Conservation (phyloP, 2,113 vertebrate species). For the Nothocercus julius region DNA sequence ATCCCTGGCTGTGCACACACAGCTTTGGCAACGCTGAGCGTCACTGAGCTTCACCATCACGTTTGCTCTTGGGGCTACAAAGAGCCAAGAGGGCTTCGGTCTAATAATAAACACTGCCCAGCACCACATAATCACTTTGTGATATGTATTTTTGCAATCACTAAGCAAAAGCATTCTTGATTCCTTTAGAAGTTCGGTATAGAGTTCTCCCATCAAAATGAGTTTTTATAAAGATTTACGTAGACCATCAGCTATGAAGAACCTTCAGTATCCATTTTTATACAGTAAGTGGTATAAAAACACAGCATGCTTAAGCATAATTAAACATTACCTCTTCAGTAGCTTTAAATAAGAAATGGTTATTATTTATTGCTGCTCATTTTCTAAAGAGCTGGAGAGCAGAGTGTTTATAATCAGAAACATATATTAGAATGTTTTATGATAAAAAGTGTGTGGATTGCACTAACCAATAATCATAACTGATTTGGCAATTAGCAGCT, state of each 20-base stretch:
- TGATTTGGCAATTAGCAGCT: slow-evolving; percentile 51
- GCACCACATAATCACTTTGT: background rate
- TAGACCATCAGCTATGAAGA: background rate
- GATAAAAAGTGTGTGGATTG: background rate
- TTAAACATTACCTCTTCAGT: background rate
- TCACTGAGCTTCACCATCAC: background rate
- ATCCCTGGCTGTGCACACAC: background rate
- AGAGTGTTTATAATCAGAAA: background rate
- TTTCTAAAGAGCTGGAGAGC: slow-evolving; percentile 19
- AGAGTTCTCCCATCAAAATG: background rate
- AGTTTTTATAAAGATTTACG: background rate
- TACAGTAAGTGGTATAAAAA: background rate
- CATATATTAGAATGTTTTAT: slow-evolving; percentile 5
- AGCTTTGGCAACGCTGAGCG: background rate
- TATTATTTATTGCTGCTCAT: background rate
- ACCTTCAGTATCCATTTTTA: background rate
- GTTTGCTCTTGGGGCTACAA: rapidly evolving
- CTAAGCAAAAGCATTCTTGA: background rate
- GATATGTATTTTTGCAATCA: background rate
- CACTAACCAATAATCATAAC: slow-evolving; percentile 45
- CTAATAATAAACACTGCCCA: background rate
- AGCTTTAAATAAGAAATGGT: background rate
- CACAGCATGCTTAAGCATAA: background rate
- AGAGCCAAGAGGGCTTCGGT: background rate
- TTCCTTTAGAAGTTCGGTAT: background rate